Evolutionary conservation across 2,888 invertebrate genomes (phyloP).

Genomic region (Bugulina stolonifera): DNA sequence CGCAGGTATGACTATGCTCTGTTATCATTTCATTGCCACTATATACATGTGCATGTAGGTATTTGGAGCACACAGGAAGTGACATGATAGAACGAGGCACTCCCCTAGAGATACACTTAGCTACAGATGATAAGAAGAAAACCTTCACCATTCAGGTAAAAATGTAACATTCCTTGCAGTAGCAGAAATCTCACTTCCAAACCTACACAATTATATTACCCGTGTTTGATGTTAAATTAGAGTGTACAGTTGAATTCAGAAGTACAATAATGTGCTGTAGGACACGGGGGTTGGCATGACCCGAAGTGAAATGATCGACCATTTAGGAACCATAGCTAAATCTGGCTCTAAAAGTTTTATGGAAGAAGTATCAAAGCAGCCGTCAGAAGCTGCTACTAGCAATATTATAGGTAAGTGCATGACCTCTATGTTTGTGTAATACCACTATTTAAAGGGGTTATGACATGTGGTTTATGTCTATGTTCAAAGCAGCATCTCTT

Average conservation of each 20-base stretch:
- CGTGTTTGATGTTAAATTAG: not conserved
- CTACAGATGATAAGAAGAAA: slow-evolving; percentile 77
- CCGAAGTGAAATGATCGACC: slow-evolving; percentile 78
- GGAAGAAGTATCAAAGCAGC: slow-evolving; percentile 67
- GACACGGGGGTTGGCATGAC: slow-evolving; percentile 92
- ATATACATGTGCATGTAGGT: too few relatives aligned
- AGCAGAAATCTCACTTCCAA: too few relatives aligned
- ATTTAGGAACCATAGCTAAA: slow-evolving; percentile 89
- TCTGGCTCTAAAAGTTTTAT: slow-evolving; percentile 92
- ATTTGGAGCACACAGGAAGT: slow-evolving; percentile 61
- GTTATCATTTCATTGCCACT: too few relatives aligned
- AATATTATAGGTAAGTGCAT: slow-evolving; percentile 40
- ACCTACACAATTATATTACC: too few relatives aligned
- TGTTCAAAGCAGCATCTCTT: too few relatives aligned
- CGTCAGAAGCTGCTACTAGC: slow-evolving; percentile 35
- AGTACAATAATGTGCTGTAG: too few relatives aligned
- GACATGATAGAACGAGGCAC: slow-evolving; percentile 49
- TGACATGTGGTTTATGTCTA: too few relatives aligned
- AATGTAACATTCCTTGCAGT: too few relatives aligned
- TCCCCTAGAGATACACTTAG: slow-evolving; percentile 77
- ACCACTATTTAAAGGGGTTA: too few relatives aligned
- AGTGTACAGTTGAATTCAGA: too few relatives aligned
- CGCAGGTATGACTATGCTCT: too few relatives aligned
- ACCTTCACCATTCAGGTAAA: slow-evolving; percentile 76
- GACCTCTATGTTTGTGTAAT: not conserved